Evolutionary conservation across 2,113 vertebrate species (phyloP).

Genomic region (Illadopsis cleaveri): DNA sequence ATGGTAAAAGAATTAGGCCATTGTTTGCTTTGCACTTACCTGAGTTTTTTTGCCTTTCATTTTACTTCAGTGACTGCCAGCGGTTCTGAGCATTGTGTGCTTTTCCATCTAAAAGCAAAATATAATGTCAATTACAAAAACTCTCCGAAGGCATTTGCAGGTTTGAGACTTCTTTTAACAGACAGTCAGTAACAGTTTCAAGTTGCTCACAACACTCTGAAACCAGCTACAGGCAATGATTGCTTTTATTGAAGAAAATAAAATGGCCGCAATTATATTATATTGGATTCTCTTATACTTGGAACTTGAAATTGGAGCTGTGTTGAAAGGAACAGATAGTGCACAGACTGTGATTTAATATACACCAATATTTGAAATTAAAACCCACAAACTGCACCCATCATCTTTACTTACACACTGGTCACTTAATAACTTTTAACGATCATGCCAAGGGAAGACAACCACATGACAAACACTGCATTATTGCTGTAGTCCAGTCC

Average conservation of each 20-base stretch:
- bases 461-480: neutral
- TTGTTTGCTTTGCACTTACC: neutral
- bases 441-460: neutral
- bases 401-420: neutral
- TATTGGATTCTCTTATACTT: constrained; percentile 8
- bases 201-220: neutral
- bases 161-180: constrained; percentile 20
- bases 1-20: neutral
- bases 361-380: constrained; percentile 6
- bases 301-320: constrained; percentile 17
- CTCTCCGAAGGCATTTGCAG: constrained; percentile 1
- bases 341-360: neutral
- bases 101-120: constrained; percentile 10
- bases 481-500: neutral
- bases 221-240: neutral
- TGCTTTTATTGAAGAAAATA: constrained; percentile 51
- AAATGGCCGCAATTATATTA: constrained; percentile 37
- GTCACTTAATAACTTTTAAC: neutral
- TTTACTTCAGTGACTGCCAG: constrained; percentile 26
- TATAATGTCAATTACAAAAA: neutral
- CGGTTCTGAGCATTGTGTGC: neutral
- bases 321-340: neutral
- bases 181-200: neutral
- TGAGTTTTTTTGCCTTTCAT: neutral
- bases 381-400: neutral